Evolutionary conservation across 2,888 invertebrate genomes (phyloP).

Genomic region (Nephrotoma guestfalica): DNA sequence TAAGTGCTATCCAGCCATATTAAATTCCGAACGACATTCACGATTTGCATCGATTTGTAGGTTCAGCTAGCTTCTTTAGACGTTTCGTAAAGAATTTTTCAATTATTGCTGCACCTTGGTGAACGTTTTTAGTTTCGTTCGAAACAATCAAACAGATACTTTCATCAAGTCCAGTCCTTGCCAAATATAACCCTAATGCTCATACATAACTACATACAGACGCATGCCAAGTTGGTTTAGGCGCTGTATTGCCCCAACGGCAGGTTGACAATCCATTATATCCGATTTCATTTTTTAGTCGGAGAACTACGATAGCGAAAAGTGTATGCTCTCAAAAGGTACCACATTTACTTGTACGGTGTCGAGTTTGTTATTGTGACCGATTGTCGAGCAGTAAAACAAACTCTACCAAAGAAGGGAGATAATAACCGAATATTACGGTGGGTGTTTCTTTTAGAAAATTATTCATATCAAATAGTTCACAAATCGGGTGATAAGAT

Average conservation of each 20-base stretch:
- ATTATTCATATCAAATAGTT: not conserved
- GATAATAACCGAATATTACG: not conserved
- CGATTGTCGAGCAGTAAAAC: not conserved
- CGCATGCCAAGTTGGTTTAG: not conserved
- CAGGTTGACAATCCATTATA: not conserved
- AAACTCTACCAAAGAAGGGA: not conserved
- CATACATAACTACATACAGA: not conserved
- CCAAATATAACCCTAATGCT: not conserved
- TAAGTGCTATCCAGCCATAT: too few relatives aligned
- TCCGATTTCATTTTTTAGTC: not conserved
- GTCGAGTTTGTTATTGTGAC: constrained; percentile 1
- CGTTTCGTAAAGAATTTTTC: too few relatives aligned
- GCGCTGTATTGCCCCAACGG: too few relatives aligned
- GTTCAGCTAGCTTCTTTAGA: too few relatives aligned
- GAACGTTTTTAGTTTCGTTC: too few relatives aligned
- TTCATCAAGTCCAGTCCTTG: not conserved
- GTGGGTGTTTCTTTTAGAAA: not conserved
- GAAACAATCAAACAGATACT: too few relatives aligned
- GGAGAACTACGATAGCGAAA: not conserved
- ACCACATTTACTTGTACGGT: not conserved
- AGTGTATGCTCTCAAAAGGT: not conserved
- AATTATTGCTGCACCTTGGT: too few relatives aligned
- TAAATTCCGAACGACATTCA: too few relatives aligned
- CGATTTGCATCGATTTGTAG: too few relatives aligned
- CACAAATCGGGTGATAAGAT: not conserved